Base-by-base conservation (phyloP, 2,113 vertebrate species). In the Perccottus glenii region DNA sequence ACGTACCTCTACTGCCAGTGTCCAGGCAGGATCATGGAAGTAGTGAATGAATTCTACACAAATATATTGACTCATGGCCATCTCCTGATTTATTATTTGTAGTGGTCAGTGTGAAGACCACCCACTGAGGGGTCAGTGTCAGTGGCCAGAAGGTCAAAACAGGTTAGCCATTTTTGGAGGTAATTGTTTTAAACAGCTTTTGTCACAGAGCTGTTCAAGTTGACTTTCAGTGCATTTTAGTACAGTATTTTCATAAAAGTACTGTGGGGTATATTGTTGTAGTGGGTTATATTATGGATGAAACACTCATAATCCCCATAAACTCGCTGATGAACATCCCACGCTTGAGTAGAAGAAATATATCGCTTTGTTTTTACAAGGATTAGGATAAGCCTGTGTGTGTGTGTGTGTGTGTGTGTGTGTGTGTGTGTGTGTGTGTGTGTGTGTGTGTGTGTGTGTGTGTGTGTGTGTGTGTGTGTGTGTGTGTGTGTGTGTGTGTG, bases 81-180 rank as follows among this genome's bases (percentile, higher is more conserved):
- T 4, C 7, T 27, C 15, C 16, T 6, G 9, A 16, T 50, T 7
- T 0, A 66, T 53, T 38, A 68, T 81, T n/a, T 36, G 61, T 11
- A n/a, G 63, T 70, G 77, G 80, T 81, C 73, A 71, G 73, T 59
- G 42, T 42, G 52, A 60, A 67, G 87, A 49, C 90, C 88, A 91
- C 90, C 90, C 90, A 90, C 78, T 53, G 74, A 87, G 90, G 81
- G 88, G 86, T 89, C 88, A 84, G 79, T 67, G 2, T 40, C 40
- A 19, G 43, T n/a, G 86, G 83, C 84, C 79, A 86, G 0, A 35
- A 76, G 85, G 85, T 80, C 80, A 65, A 50, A 16, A 2, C 10
- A 44, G 83, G 73, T 89, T 80, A 67, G 11, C 56, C 79, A 43
- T 76, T 71, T 47, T 40, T 78, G 80, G 79, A 85, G 86, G 74